Conservation (phyloP, 2,113 vertebrate genomes). For the Jaculus jaculus region DNA sequence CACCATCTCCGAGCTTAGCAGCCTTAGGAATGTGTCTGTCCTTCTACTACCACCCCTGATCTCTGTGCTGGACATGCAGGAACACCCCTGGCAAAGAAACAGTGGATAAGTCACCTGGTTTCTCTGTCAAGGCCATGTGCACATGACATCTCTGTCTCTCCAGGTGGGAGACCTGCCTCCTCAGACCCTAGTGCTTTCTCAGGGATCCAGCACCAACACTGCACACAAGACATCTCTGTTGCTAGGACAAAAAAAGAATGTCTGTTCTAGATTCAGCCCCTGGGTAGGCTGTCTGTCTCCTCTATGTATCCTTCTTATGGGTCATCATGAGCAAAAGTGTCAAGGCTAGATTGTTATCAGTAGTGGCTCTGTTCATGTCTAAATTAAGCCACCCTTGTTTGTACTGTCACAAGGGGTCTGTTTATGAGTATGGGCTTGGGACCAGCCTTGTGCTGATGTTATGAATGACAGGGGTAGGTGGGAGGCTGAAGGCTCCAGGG, state of each 20-base stretch:
- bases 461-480: no score
- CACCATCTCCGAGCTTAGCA: background rate
- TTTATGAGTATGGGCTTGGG: background rate
- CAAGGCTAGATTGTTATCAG: background rate
- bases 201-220: background rate
- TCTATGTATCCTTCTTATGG: background rate
- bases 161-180: background rate
- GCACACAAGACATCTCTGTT: fast-evolving
- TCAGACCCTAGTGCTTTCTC: background rate
- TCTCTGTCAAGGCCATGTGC: background rate
- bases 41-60: background rate
- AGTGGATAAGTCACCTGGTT: background rate
- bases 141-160: background rate
- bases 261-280: background rate
- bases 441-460: background rate
- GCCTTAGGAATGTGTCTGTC: background rate
- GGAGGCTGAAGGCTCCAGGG: background rate
- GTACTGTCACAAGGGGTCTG: background rate
- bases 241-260: fast-evolving
- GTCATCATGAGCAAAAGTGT: background rate
- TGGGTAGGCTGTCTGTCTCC: background rate
- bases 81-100: background rate
- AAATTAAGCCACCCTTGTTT: background rate
- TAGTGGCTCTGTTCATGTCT: background rate
- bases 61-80: background rate